phyloP scores from a whole-genome alignment of 1,140 invertebrate genomes.

The Frieseomelitta varia region DNA sequence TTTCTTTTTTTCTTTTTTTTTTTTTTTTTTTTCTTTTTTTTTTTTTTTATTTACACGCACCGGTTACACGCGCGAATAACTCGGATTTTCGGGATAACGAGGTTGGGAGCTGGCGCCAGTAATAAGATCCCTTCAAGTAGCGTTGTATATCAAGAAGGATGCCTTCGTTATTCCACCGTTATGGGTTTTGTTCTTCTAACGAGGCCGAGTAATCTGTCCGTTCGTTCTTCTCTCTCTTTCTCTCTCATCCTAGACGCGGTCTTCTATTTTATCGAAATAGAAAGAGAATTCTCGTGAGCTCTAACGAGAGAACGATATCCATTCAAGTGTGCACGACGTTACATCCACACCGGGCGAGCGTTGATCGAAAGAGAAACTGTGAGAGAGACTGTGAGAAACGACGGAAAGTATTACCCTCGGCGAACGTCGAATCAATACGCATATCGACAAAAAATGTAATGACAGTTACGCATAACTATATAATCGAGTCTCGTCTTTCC shows the following conservation, averaged over 20 bases:
- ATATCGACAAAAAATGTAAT: too few species aligned
- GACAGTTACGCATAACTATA: too few species aligned
- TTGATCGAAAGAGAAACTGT: neutral
- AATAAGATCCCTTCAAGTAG: slow-evolving; percentile 60
- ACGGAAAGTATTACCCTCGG: too few species aligned
- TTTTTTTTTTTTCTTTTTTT: too few species aligned
- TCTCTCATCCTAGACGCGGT: neutral
- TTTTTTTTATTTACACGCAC: neutral
- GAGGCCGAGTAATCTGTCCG: slow-evolving; percentile 26
- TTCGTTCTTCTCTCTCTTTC: too few species aligned
- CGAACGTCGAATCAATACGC: too few species aligned
- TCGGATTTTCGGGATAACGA: slow-evolving; percentile 64
- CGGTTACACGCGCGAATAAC: slow-evolving; percentile 14
- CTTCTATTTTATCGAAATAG: neutral
- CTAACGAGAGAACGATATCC: neutral
- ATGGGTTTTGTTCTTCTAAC: slow-evolving; percentile 44
- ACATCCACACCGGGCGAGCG: neutral
- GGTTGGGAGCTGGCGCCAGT: slow-evolving; percentile 47
- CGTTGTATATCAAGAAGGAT: slow-evolving; percentile 51
- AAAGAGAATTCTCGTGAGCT: neutral
- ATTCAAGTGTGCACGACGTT: neutral
- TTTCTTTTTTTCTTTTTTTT: neutral
- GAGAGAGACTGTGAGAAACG: neutral
- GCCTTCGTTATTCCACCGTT: slow-evolving; percentile 56
- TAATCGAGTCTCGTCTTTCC: too few species aligned